phyloP scores from a whole-genome alignment of 2,113 vertebrate species.

The Phoenicopterus ruber region DNA sequence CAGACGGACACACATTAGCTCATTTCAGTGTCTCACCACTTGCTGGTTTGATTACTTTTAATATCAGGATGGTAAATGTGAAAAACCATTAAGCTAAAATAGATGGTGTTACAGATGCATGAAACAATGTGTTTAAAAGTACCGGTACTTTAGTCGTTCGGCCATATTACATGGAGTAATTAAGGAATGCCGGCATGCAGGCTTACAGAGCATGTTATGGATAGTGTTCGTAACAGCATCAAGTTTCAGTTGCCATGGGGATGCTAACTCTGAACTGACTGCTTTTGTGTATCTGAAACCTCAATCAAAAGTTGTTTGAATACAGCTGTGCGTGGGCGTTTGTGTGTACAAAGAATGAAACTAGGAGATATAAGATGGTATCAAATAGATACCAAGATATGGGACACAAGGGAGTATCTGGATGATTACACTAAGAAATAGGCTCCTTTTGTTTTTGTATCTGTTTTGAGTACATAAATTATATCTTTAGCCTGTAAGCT shows the following conservation, averaged over 20 bases:
- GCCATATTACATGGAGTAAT: neutral
- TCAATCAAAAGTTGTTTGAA: neutral
- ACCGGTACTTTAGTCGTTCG: neutral
- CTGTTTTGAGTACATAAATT: neutral
- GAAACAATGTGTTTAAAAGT: neutral
- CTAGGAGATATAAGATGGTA: neutral
- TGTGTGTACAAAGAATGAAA: neutral
- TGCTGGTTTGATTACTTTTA: neutral
- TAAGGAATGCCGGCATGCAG: neutral
- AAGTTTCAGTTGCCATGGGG: neutral
- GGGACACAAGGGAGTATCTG: neutral
- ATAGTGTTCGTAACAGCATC: neutral
- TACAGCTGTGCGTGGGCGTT: neutral
- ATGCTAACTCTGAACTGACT: neutral
- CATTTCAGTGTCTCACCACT: neutral
- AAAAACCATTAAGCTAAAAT: neutral
- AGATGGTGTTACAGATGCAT: neutral
- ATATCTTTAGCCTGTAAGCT: neutral
- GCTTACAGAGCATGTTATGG: neutral
- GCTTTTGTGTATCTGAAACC: neutral
- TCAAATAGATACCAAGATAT: neutral
- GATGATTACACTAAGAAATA: neutral
- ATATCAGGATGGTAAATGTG: neutral
- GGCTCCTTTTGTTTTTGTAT: neutral
- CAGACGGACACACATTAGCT: accelerated